phyloP scores from a whole-genome alignment of 1,140 invertebrate genomes.

The Trachymyrmex cornetzi region DNA sequence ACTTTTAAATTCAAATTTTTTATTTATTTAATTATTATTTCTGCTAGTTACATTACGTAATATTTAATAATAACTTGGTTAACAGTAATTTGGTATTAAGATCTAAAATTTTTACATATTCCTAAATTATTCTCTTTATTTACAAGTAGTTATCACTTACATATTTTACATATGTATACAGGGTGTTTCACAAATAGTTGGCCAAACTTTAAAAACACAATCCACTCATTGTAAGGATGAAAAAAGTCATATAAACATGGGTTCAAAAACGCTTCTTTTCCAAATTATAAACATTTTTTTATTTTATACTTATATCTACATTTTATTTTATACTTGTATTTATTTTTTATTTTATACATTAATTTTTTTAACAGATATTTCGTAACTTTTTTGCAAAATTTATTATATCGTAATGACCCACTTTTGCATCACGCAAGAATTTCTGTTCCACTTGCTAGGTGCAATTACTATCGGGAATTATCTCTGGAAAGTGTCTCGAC shows the following conservation, averaged over 20 bases:
- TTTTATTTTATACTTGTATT: no score
- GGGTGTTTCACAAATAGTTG: no score
- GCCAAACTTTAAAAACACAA: no score
- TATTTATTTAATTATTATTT: not conserved
- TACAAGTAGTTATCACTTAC: not conserved
- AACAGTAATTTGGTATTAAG: not conserved
- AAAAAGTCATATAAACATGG: no score
- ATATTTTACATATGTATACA: not conserved
- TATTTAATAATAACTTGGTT: not conserved
- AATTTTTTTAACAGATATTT: not conserved
- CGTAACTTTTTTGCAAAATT: not conserved
- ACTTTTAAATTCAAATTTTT: not conserved
- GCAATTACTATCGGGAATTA: conserved; percentile 59
- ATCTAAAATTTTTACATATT: conserved; percentile 2
- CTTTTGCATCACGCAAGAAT: not conserved
- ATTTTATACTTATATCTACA: no score
- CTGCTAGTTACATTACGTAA: not conserved
- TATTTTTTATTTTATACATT: not conserved
- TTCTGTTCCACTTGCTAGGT: conserved; percentile 29
- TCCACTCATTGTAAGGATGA: no score
- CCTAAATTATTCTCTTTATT: not conserved
- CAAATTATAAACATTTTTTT: no score
- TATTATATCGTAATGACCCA: not conserved
- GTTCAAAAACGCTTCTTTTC: no score
- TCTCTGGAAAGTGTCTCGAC: conserved; percentile 52